Conservation (phyloP, 2,797 vertebrate genomes). For the Anguilla pacifica region DNA sequence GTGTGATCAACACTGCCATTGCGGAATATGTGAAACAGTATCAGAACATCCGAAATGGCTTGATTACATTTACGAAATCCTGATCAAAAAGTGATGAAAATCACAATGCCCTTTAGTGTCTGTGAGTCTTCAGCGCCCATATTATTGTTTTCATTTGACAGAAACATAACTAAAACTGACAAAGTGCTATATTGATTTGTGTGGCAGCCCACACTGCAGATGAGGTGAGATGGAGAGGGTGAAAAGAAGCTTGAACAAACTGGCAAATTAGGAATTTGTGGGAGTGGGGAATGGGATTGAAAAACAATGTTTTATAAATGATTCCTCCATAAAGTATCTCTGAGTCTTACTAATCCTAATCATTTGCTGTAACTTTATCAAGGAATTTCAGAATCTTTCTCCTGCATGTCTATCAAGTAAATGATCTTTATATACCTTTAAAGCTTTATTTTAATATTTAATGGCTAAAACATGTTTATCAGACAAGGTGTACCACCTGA, state of each 20-base stretch:
- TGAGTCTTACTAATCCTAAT: not conserved
- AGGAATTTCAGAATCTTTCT: not conserved
- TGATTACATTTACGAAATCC: not conserved
- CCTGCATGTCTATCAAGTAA: not conserved
- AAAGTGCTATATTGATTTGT: not conserved
- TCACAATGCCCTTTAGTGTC: not conserved
- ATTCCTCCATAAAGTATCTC: too few relatives aligned
- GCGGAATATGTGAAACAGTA: constrained; percentile 38
- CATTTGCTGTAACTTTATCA: not conserved
- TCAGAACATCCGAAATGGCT: not conserved
- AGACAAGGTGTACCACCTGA: not conserved
- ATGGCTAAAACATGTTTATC: not conserved
- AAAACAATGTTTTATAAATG: too few relatives aligned
- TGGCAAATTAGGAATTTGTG: not conserved
- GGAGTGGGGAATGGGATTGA: too few relatives aligned
- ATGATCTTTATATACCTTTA: not conserved
- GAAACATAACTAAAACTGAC: not conserved
- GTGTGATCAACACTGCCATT: constrained; percentile 71
- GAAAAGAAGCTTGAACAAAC: not conserved
- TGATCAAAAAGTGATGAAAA: not conserved
- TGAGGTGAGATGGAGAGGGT: not conserved
- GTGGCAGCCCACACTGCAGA: not conserved
- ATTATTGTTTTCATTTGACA: not conserved
- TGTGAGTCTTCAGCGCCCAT: not conserved
- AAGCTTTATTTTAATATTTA: too few relatives aligned